These are phyloP conservation scores for Panzeria rudis DNA, from an alignment of 2,888 invertebrate species.

Conservation along the genomic window DNA sequence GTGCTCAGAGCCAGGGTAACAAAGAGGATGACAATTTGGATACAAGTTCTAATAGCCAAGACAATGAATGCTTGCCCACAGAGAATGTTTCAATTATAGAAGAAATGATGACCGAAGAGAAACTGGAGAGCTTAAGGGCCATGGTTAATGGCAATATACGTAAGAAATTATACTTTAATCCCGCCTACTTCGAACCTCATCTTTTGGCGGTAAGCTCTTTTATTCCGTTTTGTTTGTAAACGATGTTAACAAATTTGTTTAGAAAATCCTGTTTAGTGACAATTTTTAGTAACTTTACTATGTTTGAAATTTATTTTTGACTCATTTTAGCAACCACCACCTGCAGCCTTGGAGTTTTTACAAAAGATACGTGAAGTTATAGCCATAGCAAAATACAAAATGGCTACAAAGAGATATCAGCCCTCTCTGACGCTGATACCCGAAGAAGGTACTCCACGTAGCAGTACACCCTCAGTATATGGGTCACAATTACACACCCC, in stretches of 20 bases:
- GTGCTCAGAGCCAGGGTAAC: conserved; percentile 72
- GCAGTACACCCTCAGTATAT: conserved; percentile 82
- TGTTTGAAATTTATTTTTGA: conserved; percentile 13
- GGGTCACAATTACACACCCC: conserved; percentile 84
- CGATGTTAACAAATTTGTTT: conserved; percentile 7
- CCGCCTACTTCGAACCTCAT: conserved; percentile 95
- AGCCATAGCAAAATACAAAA: conserved; percentile 94
- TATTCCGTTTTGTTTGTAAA: neutral
- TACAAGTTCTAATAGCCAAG: conserved; percentile 81
- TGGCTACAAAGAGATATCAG: conserved; percentile 91
- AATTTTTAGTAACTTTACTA: conserved; percentile 62
- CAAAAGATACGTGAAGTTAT: conserved; percentile 95
- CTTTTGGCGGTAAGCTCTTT: conserved; percentile 88
- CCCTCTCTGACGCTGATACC: conserved; percentile 92
- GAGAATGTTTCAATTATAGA: conserved; percentile 94
- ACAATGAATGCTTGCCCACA: conserved; percentile 89
- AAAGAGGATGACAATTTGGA: conserved; percentile 74
- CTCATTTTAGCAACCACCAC: conserved; percentile 91
- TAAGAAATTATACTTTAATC: conserved; percentile 93
- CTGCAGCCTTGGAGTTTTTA: conserved; percentile 94
- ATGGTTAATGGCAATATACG: conserved; percentile 88
- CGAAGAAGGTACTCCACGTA: conserved; percentile 86
- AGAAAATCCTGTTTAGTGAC: neutral
- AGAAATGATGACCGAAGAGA: conserved; percentile 87
- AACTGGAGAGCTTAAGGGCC: conserved; percentile 87